Evolutionary conservation across 2,113 vertebrate species (phyloP).

Genomic region (Spilogale gracilis): DNA sequence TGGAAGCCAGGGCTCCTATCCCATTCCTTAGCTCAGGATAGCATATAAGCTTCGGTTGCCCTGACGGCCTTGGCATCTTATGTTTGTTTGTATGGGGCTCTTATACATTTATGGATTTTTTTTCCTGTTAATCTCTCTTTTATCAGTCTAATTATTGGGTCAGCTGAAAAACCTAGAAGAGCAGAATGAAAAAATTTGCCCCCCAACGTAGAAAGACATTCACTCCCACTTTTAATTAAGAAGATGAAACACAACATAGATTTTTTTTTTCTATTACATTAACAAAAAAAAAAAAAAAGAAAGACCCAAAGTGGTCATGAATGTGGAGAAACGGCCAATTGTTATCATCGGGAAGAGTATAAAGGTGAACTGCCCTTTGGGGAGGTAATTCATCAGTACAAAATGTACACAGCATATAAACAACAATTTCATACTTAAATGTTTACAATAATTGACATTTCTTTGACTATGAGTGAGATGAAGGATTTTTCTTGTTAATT

Average conservation of each 20-base stretch:
- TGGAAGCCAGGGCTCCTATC: no score
- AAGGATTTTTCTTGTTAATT: neutral
- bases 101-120: neutral
- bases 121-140: neutral
- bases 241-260: neutral
- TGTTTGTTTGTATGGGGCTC: neutral
- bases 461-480: slow-evolving; percentile 12
- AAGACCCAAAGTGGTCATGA: neutral
- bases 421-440: neutral
- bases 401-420: neutral
- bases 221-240: neutral
- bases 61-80: neutral
- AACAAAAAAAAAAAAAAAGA: slow-evolving; percentile 17
- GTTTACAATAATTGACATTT: neutral
- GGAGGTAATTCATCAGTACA: neutral
- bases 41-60: neutral
- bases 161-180: neutral
- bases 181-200: neutral
- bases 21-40: neutral
- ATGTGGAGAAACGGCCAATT: neutral
- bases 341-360: neutral
- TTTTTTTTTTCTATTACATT: neutral
- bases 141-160: neutral
- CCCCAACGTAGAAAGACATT: neutral
- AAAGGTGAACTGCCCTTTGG: neutral